Conservation (phyloP, 1,140 invertebrate genomes). For the Drosophila athabasca region DNA sequence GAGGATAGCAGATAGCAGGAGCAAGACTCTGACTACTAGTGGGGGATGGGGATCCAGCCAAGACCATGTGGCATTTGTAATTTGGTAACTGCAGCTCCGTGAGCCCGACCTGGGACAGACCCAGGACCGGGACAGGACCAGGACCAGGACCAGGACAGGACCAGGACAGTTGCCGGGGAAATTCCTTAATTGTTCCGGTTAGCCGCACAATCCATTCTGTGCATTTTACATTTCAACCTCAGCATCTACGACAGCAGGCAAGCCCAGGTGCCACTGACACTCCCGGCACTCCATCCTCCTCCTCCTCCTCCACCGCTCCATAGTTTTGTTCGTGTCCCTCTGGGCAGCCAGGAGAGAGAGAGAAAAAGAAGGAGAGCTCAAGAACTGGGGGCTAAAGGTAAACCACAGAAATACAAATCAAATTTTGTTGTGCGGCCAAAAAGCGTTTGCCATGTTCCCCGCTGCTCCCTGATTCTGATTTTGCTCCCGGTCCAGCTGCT, state of each 20-base stretch:
- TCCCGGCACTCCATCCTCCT: slow-evolving; percentile 35
- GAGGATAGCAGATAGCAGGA: background rate
- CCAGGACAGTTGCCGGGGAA: slow-evolving; percentile 21
- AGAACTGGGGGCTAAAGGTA: slow-evolving; percentile 65
- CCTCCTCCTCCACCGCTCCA: background rate
- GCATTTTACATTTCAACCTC: slow-evolving; percentile 82
- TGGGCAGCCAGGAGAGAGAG: background rate
- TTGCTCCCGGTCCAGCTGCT: background rate
- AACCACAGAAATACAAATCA: slow-evolving; percentile 82
- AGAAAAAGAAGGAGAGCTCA: background rate
- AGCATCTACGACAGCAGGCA: slow-evolving; percentile 69
- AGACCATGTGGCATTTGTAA: slow-evolving; percentile 66
- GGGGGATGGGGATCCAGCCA: slow-evolving; percentile 10
- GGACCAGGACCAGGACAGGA: background rate
- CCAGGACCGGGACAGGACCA: background rate
- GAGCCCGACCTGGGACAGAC: slow-evolving; percentile 14
- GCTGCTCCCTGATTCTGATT: background rate
- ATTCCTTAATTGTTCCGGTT: slow-evolving; percentile 82
- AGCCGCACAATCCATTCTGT: slow-evolving; percentile 82
- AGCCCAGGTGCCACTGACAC: slow-evolving; percentile 79
- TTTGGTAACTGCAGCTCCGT: slow-evolving; percentile 54
- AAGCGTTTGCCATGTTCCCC: slow-evolving; percentile 57
- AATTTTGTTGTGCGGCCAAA: slow-evolving; percentile 81
- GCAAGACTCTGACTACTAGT: background rate
- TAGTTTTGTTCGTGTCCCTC: slow-evolving; percentile 19